Conservation (phyloP, 2,113 vertebrate species). For the Esox niger region DNA sequence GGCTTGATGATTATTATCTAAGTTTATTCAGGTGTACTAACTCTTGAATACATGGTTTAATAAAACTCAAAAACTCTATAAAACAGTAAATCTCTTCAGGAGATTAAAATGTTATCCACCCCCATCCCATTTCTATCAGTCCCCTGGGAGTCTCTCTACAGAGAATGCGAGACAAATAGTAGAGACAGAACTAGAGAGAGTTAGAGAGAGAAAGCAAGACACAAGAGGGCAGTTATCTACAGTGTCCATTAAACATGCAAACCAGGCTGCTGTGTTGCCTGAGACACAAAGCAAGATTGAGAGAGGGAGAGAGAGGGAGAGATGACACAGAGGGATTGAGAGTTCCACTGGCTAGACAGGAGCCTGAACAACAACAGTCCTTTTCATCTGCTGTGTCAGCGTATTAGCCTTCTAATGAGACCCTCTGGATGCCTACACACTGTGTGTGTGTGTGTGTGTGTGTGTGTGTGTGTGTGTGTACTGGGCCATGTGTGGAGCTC, state of each 20-base stretch:
- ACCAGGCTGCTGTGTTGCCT: no score
- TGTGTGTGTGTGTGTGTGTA: conserved; percentile 27
- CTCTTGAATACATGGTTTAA: no score
- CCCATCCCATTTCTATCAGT: neutral
- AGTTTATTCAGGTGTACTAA: no score
- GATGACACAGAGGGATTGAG: neutral
- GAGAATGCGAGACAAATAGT: neutral
- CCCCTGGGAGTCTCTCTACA: no score
- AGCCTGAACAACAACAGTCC: conserved; percentile 41
- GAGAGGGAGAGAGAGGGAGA: neutral
- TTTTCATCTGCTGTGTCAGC: conserved; percentile 31
- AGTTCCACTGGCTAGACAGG: conserved; percentile 6
- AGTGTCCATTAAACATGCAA: neutral
- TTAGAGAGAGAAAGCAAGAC: neutral
- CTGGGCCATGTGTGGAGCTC: neutral
- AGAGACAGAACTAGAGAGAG: no score
- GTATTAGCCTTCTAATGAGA: conserved; percentile 35
- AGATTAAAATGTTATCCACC: neutral
- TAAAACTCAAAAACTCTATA: no score
- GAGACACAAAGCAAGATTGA: neutral
- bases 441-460: conserved; percentile 15
- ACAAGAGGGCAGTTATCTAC: neutral
- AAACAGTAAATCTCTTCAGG: no score
- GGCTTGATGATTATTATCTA: no score
- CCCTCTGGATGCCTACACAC: conserved; percentile 51